Base-by-base conservation (phyloP, 2,797 vertebrate genomes). In the Babyrousa celebensis region DNA sequence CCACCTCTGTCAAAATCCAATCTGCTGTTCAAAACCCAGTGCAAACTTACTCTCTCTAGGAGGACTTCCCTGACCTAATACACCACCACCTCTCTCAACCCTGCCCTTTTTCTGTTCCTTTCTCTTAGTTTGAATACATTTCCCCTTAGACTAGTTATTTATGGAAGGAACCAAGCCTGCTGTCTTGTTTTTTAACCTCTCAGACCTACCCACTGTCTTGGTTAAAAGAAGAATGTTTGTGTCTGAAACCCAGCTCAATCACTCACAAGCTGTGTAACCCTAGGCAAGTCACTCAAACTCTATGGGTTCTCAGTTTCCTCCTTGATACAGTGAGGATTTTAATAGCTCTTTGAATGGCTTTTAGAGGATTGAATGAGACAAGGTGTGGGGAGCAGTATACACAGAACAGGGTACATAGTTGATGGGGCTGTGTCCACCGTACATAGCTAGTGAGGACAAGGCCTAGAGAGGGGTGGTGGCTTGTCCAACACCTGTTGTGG, bases 191-290 rank as follows among this genome's bases (percentile, higher is more conserved):
- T 71, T 79, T 48, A 84, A 79, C 27, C 63, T 71, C 36, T 93
- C 9, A 6, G 72, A 91, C 52, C 85, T 72, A 23, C 32, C 20
- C 29, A 21, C 5, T 32, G 3, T 70, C 80, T 52, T 85, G 88
- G 6, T 95, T 85, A 89, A 87, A 54, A 84, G 43, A 92, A 68
- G 52, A 86, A 86, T 40, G 70, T 7, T 83, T 72, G 18, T 40
- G n/a, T 71, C 58, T 71, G 71, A 95, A 75, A 48, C 40, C 60
- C 8, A 11, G n/a, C 20, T 72, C 71, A 32, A 17, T 18, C 29
- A 62, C 16, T 95, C 65, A 84, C 29, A 72, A 80, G 9, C 75
- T 91, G 62, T 78, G 78, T 77, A 54, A 79, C 32, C 12, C 36
- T 65, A 25, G 77, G 36, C 71, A 68, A 75, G 43, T 74, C 87